phyloP scores from a whole-genome alignment of 2,888 invertebrate genomes.

The Acrobasis suavella region DNA sequence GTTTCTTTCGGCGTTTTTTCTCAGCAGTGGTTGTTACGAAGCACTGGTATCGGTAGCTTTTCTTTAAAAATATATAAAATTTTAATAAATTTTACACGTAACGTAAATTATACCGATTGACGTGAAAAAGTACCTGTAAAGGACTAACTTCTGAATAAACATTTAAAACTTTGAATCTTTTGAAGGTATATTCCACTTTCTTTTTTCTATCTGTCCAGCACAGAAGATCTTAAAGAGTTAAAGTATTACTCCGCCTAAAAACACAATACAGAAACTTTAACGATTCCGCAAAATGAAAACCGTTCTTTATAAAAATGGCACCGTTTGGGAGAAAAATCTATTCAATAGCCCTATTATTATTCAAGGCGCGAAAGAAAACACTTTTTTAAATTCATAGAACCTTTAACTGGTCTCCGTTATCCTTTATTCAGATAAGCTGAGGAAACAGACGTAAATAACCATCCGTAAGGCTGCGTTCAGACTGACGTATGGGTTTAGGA shows the following conservation, averaged over 20 bases:
- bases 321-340: conserved; percentile 9
- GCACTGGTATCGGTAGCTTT: too few relatives aligned
- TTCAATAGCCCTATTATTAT: conserved; percentile 12
- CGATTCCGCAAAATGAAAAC: background rate
- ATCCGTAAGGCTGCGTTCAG: background rate
- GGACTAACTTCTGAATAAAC: too few relatives aligned
- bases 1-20: too few relatives aligned
- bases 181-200: too few relatives aligned
- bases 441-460: conserved; percentile 14
- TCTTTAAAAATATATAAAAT: too few relatives aligned
- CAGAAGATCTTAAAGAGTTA: too few relatives aligned
- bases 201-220: too few relatives aligned
- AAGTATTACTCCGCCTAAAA: background rate
- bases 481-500: background rate
- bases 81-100: too few relatives aligned
- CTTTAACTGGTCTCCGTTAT: conserved; percentile 18
- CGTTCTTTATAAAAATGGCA: background rate
- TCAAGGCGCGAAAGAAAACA: conserved; percentile 16
- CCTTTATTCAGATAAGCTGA: conserved; percentile 18
- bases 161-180: too few relatives aligned
- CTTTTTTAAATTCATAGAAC: conserved; percentile 20
- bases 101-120: too few relatives aligned
- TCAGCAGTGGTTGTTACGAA: too few relatives aligned
- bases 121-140: too few relatives aligned
- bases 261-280: background rate